Base-by-base conservation (phyloP, 2,888 invertebrate genomes). In the Metallyticus violacea region DNA sequence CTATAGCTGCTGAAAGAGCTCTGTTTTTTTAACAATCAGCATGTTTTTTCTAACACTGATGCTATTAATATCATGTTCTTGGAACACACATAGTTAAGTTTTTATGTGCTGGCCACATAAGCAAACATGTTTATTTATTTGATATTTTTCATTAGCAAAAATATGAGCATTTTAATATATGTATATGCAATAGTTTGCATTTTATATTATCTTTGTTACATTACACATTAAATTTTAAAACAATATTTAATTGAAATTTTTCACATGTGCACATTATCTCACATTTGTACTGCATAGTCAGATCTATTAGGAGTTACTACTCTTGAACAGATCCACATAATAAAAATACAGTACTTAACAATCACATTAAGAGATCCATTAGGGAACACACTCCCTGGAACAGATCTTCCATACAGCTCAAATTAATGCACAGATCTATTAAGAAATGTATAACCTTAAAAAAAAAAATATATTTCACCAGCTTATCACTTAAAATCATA, bases 261-360 rank as follows among this genome's bases (percentile, higher is more conserved):
- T 62, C 22, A 15, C 40, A 62, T 62, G 40, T 62, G 40, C 40
- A 9, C 40, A 62, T 62, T 62, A 62, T 62, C 9, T 62, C 30
- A 81, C 30, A n/a, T 81, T n/a, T 77, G 28, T 28, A 86, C 22
- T 28, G 40, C 27, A 22, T 76, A 26, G 26, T 85, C 85, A 87
- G 85, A 86, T 86, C 87, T 88, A 86, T 88, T 88, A 88, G 79
- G 86, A 86, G 82, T 77, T 86, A 77, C 87, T 85, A 81, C 85
- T 83, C 86, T 82, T 84, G 86, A 88, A 88, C 87, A 88, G 86
- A 85, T 86, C 87, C 29, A 25, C 27, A 81, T 40, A 62, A 62
- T 62, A 62, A 62, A 62, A 62, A 9, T 22, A 62, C 40, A 62
- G 40, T 22, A 62, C 40, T 62, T 40, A 40, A 40, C 15, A 40